These are phyloP conservation scores for Cephalopholis sonnerati DNA, from an alignment of 2,113 vertebrate genomes.

Conservation along the genomic window DNA sequence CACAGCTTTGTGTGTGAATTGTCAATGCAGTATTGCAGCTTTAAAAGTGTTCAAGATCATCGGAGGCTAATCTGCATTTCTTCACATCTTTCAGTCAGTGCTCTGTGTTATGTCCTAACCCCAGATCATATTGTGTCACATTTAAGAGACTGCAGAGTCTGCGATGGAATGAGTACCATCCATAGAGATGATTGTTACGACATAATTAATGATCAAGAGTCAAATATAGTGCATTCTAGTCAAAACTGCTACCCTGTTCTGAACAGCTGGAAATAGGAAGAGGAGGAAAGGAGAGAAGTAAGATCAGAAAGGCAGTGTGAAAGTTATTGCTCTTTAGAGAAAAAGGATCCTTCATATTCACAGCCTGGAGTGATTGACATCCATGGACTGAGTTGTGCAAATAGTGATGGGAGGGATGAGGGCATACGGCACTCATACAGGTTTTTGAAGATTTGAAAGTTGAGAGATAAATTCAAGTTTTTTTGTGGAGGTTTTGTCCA, in stretches of 20 bases:
- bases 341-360: constrained; percentile 75
- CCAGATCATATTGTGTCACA: constrained; percentile 30
- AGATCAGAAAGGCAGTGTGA: constrained; percentile 72
- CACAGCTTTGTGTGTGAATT: constrained; percentile 75
- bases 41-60: constrained; percentile 74
- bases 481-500: constrained; percentile 13
- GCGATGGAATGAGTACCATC: constrained; percentile 34
- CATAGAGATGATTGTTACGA: constrained; percentile 38
- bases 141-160: constrained; percentile 42
- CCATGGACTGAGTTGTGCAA: constrained; percentile 78
- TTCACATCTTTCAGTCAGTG: constrained; percentile 52
- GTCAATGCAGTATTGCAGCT: constrained; percentile 73
- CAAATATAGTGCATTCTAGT: constrained; percentile 76
- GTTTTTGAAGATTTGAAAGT: constrained; percentile 39
- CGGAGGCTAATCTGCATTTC: constrained; percentile 26
- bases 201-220: constrained; percentile 26
- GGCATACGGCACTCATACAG: constrained; percentile 36
- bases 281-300: constrained; percentile 32
- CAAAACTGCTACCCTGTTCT: constrained; percentile 69
- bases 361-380: constrained; percentile 69
- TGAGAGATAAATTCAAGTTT: constrained; percentile 31
- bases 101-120: constrained; percentile 33
- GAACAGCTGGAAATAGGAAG: constrained; percentile 31
- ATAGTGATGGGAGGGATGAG: constrained; percentile 63
- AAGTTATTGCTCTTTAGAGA: constrained; percentile 82